These are phyloP conservation scores for Sweltsa coloradensis DNA, from an alignment of 1,140 invertebrate genomes.

Conservation along the genomic window DNA sequence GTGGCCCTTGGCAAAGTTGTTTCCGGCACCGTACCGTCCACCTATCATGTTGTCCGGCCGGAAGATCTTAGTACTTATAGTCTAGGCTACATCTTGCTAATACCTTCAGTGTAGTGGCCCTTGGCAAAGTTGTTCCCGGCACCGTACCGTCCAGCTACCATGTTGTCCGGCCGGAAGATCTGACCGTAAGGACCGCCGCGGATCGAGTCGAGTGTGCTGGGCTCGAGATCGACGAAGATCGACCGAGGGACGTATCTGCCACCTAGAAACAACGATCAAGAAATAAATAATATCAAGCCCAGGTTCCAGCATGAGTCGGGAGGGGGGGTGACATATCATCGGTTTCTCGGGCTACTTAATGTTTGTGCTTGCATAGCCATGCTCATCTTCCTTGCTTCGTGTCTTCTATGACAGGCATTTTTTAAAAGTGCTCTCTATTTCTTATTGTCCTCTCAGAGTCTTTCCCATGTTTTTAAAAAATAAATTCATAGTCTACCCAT, in stretches of 20 bases:
- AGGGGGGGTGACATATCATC: too few species aligned
- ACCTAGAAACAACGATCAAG: slow-evolving; percentile 20
- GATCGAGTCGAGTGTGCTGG: slow-evolving; percentile 56
- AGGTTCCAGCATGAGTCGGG: too few species aligned
- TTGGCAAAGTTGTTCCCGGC: slow-evolving; percentile 61
- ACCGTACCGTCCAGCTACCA: slow-evolving; percentile 10
- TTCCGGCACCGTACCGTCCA: slow-evolving; percentile 21
- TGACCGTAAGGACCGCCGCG: slow-evolving; percentile 50
- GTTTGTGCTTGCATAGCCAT: too few species aligned
- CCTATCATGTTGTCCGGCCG: background rate
- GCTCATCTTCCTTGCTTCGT: too few species aligned
- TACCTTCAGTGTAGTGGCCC: slow-evolving; percentile 90
- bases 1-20: slow-evolving; percentile 79
- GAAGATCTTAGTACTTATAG: too few species aligned
- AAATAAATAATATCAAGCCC: background rate
- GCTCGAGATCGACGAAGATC: slow-evolving; percentile 59
- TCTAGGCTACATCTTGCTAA: too few species aligned
- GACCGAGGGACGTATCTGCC: slow-evolving; percentile 56
- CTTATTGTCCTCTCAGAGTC: too few species aligned
- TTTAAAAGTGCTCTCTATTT: too few species aligned
- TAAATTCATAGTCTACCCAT: too few species aligned
- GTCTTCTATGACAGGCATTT: too few species aligned
- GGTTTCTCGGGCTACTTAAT: too few species aligned
- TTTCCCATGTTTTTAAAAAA: too few species aligned
- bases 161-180: slow-evolving; percentile 39